Evolutionary conservation across 2,797 vertebrate genomes (phyloP).

Genomic region (Typhlichthys eigenmanni): DNA sequence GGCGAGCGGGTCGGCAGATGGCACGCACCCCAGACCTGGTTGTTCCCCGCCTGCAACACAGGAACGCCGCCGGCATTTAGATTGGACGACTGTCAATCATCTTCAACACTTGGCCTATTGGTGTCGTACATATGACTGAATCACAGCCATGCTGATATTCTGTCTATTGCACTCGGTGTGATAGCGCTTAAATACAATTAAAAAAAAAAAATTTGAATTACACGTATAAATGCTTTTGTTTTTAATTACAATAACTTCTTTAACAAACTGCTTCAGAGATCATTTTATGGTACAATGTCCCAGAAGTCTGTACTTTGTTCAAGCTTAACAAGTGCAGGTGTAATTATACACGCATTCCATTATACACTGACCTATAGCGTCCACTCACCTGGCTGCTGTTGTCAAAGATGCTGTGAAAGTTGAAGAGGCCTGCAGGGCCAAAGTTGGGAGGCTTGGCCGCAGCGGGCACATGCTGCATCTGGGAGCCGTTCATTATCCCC

Average conservation of each 20-base stretch:
- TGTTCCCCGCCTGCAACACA: conserved; percentile 85
- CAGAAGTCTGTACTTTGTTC: background rate
- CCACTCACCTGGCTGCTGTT: conserved; percentile 77
- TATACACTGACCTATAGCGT: background rate
- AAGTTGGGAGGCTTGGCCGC: conserved; percentile 88
- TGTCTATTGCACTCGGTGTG: background rate
- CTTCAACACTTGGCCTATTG: too few species aligned
- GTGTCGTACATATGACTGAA: too few species aligned
- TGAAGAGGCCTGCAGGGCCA: conserved; percentile 92
- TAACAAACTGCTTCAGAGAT: background rate
- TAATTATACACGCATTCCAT: too few species aligned
- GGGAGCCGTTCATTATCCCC: conserved; percentile 94
- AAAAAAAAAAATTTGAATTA: too few species aligned
- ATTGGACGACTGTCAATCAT: too few species aligned
- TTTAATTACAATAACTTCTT: background rate
- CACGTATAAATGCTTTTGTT: too few species aligned
- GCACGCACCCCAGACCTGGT: conserved; percentile 94
- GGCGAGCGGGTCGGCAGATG: conserved; percentile 88
- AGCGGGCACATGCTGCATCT: conserved; percentile 89
- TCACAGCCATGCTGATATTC: background rate
- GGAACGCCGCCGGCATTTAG: conserved; percentile 2
- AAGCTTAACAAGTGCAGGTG: background rate
- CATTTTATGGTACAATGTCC: background rate
- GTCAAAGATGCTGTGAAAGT: conserved; percentile 98
- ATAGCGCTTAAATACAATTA: too few species aligned